phyloP scores from a whole-genome alignment of 2,797 vertebrate genomes.

The Liasis olivaceus region DNA sequence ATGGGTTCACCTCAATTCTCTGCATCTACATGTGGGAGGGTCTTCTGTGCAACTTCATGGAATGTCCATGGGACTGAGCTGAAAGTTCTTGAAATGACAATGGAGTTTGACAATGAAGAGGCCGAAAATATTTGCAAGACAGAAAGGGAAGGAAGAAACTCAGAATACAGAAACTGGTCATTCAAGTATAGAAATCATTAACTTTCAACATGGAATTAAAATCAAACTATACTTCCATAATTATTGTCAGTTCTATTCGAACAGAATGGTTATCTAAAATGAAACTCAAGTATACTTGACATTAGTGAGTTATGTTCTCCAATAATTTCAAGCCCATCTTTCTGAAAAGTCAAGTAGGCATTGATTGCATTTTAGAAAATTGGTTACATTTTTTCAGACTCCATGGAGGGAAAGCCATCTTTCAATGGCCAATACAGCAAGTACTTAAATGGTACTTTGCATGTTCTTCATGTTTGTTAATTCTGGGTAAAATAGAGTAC shows the following conservation, averaged over 20 bases:
- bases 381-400: slow-evolving; percentile 41
- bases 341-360: slow-evolving; percentile 71
- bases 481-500: rapidly evolving
- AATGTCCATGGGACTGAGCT: background rate
- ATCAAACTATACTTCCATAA: slow-evolving; percentile 53
- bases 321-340: slow-evolving; percentile 53
- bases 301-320: slow-evolving; percentile 61
- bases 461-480: background rate
- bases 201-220: slow-evolving; percentile 50
- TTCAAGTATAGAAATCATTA: slow-evolving; percentile 4
- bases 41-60: background rate
- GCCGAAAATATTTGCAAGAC: background rate
- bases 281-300: slow-evolving; percentile 67
- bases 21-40: background rate
- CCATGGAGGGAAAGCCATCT: background rate
- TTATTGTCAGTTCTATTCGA: slow-evolving; percentile 59
- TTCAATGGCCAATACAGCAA: background rate
- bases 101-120: background rate
- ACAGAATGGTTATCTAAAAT: slow-evolving; percentile 65
- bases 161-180: background rate
- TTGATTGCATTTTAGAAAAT: slow-evolving; percentile 62
- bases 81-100: background rate
- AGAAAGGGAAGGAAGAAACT: background rate
- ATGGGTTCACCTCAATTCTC: background rate
- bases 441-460: background rate